A percentile compares a stretch with the other conserved stretches of the same genome.
These are phyloP conservation scores for Gadus chalcogrammus DNA, from an alignment of 2,113 vertebrate species.

Conservation along the genomic window DNA sequence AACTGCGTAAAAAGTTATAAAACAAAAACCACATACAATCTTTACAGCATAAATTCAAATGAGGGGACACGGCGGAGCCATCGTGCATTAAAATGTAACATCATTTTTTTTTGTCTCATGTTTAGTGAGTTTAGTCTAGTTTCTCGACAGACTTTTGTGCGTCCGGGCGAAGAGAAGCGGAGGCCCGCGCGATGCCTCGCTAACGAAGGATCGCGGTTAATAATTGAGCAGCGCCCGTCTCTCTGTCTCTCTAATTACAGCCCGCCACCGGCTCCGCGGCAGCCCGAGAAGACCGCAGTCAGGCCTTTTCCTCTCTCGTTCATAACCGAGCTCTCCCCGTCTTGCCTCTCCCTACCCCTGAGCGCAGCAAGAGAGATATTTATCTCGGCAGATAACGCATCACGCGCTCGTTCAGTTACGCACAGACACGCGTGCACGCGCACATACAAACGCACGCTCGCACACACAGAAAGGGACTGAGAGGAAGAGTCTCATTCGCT, in stretches of 20 bases:
- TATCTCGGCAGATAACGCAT: slow-evolving; percentile 65
- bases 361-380: slow-evolving; percentile 60
- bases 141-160: no score
- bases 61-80: no score
- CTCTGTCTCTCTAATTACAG: slow-evolving; percentile 58
- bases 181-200: slow-evolving; percentile 55
- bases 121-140: no score
- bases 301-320: slow-evolving; percentile 57
- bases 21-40: no score
- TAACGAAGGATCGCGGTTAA: slow-evolving; percentile 47
- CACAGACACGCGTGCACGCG: background rate
- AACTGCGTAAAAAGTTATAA: no score
- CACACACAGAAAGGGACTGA: background rate
- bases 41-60: no score
- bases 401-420: slow-evolving; percentile 3
- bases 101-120: no score
- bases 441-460: background rate
- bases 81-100: no score
- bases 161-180: slow-evolving; percentile 7
- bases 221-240: slow-evolving; percentile 55
- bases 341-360: slow-evolving; percentile 55
- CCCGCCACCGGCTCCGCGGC: slow-evolving; percentile 52
- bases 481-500: background rate
- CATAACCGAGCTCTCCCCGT: slow-evolving; percentile 31
- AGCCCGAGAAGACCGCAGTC: slow-evolving; percentile 63